Evolutionary conservation across 2,888 invertebrate species (phyloP), one percentile per base, ranked within the genome.

Genomic region (Choreutis nemorana): DNA sequence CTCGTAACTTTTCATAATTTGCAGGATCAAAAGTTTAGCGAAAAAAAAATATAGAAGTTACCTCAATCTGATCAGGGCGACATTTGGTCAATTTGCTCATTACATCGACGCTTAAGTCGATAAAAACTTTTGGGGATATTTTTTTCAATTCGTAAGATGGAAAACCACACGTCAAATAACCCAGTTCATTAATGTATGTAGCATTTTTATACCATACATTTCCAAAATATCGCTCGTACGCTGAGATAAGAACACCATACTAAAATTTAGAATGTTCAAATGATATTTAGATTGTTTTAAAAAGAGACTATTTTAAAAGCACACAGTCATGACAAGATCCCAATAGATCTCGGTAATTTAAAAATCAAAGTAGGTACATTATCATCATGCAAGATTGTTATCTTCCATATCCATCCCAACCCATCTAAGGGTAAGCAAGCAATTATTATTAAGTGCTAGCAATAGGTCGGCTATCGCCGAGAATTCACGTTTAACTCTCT

Each of bases 151-250:
- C 71, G 3, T 39, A 38, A 7, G 59, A 35, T 1, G 78, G 63
- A 35, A 77, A 75, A n/a, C 70, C 73, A 42, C 77, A 78, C 8
- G 78, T 14, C 29, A 78, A 39, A 33, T 65, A 71, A 7, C 77
- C 77, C 22, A 78, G 37, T 29, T 68, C 59, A 34, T 73, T 72
- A 11, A 77, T 60, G 22, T 44, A 43, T 4, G 63, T 47, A 16
- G 60, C 63, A 23, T 64, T 68, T 21, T 33, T 38, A 31, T 55
- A 61, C 77, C 77, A 75, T 2, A 44, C 35, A 21, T 55, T 45
- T 2, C 75, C 73, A 40, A 39, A 71, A 42, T 68, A 78, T 25
- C 77, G 55, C 37, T 59, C 55, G 23, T 71, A 78, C 2, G 77
- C 62, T 21, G 77, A 57, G 14, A 59, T 58, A 37, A 78, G 43